phyloP scores from a whole-genome alignment of 2,113 vertebrate genomes.

The Blennius ocellaris region DNA sequence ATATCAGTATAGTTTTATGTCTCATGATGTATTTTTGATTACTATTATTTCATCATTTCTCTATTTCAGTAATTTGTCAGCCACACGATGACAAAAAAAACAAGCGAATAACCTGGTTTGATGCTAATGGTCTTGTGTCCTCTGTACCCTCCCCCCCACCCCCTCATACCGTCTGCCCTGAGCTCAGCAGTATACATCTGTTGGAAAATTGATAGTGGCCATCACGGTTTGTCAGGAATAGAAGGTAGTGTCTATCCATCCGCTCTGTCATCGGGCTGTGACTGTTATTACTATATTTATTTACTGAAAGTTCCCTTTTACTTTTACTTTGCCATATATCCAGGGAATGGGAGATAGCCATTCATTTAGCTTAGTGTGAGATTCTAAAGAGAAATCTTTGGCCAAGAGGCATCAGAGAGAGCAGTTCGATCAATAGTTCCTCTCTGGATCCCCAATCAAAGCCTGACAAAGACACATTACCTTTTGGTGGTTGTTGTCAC shows the following conservation, averaged over 20 bases:
- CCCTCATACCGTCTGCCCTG: background rate
- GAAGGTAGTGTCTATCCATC: conserved; percentile 28
- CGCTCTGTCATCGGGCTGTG: conserved; percentile 45
- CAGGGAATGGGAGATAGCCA: conserved; percentile 10
- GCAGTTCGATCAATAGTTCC: conserved; percentile 67
- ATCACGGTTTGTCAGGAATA: conserved; percentile 24
- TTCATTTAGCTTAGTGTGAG: conserved; percentile 27
- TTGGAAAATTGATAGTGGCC: conserved; percentile 29
- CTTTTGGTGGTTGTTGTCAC: conserved; percentile 64
- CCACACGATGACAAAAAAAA: background rate
- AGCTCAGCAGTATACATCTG: conserved; percentile 4
- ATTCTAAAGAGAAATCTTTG: conserved; percentile 32
- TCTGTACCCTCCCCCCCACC: background rate
- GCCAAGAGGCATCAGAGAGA: conserved; percentile 26
- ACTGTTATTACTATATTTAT: conserved; percentile 24
- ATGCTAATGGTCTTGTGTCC: background rate
- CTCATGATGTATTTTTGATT: too few relatives aligned
- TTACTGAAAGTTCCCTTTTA: conserved; percentile 20
- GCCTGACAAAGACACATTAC: conserved; percentile 71
- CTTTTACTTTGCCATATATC: conserved; percentile 28
- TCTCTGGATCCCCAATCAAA: conserved; percentile 60
- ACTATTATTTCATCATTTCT: too few relatives aligned
- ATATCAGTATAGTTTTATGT: too few relatives aligned
- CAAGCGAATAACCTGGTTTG: background rate
- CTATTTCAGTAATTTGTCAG: background rate